A percentile compares a stretch with the other conserved stretches of the same genome.
Evolutionary conservation across 2,888 invertebrate species (phyloP).

Genomic region (Calameuta idolon): DNA sequence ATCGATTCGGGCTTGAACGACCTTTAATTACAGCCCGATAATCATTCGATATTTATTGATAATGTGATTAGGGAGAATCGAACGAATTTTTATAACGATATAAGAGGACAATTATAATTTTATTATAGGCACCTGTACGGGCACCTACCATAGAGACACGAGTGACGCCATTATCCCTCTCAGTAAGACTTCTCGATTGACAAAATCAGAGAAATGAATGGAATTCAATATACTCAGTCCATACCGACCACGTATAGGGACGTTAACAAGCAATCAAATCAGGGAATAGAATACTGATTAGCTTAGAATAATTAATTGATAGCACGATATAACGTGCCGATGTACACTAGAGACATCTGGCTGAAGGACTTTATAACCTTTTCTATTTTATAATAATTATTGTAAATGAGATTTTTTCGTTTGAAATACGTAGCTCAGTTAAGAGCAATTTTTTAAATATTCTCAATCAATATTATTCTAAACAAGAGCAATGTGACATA

Average conservation of each 20-base stretch:
- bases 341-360: neutral
- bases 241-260: neutral
- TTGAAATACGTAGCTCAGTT: neutral
- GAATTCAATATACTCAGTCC: neutral
- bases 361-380: neutral
- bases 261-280: neutral
- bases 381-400: neutral
- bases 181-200: conserved; percentile 58
- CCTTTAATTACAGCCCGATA: neutral
- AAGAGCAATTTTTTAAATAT: neutral
- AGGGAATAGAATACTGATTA: neutral
- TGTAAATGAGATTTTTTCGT: neutral
- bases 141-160: conserved; percentile 60
- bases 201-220: neutral
- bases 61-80: neutral
- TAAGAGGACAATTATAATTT: conserved; percentile 21
- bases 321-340: neutral
- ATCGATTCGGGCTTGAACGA: neutral
- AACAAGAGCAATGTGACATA: neutral
- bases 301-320: neutral
- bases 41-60: neutral
- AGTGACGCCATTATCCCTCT: conserved; percentile 60
- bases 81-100: neutral
- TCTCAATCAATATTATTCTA: neutral
- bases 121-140: conserved; percentile 55